Evolutionary conservation across 2,797 vertebrate genomes (phyloP).

Genomic region (Apodemus agrarius): DNA sequence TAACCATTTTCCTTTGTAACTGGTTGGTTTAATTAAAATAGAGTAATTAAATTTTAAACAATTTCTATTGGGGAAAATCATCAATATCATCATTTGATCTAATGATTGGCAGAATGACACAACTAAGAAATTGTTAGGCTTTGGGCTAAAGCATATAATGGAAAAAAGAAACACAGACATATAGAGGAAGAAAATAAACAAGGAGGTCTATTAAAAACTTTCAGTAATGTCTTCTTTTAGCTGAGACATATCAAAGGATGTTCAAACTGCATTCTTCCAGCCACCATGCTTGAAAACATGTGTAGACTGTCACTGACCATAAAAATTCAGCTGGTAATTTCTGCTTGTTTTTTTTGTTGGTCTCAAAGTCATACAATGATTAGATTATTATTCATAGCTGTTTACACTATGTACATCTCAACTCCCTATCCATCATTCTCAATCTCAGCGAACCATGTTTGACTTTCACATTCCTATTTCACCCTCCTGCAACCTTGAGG

Average conservation of each 20-base stretch:
- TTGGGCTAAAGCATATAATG: fast-evolving
- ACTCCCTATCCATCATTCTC: background rate
- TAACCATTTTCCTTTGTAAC: background rate
- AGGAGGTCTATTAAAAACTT: background rate
- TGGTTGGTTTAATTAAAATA: background rate
- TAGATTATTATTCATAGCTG: background rate
- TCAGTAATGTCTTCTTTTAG: background rate
- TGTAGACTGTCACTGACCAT: background rate
- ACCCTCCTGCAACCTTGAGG: too few relatives aligned
- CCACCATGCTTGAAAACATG: background rate
- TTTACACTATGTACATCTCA: background rate
- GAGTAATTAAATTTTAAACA: background rate
- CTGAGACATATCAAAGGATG: background rate
- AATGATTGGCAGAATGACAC: background rate
- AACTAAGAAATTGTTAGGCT: background rate
- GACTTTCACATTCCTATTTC: background rate
- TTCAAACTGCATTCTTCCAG: background rate
- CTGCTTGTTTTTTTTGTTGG: background rate
- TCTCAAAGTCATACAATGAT: background rate
- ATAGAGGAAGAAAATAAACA: background rate
- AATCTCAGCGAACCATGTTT: background rate
- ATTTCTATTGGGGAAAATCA: background rate
- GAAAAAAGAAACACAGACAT: background rate
- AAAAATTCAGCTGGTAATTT: background rate
- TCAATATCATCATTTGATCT: background rate